Base-by-base conservation (phyloP, 2,113 vertebrate genomes). In the Pseudolaguvia tuberculata region DNA sequence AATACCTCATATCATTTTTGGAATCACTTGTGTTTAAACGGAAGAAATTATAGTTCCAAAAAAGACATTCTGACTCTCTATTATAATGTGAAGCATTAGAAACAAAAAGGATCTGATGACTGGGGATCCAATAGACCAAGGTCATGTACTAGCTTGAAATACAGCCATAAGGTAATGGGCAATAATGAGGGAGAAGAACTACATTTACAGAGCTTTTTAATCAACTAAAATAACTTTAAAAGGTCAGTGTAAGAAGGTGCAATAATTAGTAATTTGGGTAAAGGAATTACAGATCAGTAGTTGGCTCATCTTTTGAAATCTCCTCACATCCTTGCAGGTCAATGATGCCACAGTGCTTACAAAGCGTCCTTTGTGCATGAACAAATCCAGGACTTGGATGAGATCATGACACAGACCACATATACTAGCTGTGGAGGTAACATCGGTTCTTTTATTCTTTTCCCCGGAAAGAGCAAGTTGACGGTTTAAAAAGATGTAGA, bases 281-380 rank as follows among this genome's bases (percentile, higher is more conserved):
- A 47, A 57, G n/a, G 35, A 27, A 59, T 50, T 6, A 25, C 52
- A 56, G 48, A 69, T 57, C 62, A 55, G 23, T 20, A 29, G 65
- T 71, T 76, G 68, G 59, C 52, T 66, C 29, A 23, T 58, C 2
- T 15, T 59, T 25, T 51, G 62, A 23, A 14, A 31, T 35, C 53
- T 63, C 58, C 35, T 48, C 48, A 29, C 58, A 45, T 48, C 73
- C 68, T 48, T 47, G 15, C 50, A 66, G 71, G 61, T 70, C 75
- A 63, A 50, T 71, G 47, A 71, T 72, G 68, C 61, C 13, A 62
- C 72, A 23, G 47, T 21, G n/a, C 76, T 67, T 35, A 75, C 79
- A 78, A 81, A 58, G 79, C 53, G 35, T 75, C 39, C 76, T 68
- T 81, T 81, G 79, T 81, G 67, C 50, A 17, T 25, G 21, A 18